Conservation (phyloP, 1,140 invertebrate species). For the Rhopalosiphum padi region DNA sequence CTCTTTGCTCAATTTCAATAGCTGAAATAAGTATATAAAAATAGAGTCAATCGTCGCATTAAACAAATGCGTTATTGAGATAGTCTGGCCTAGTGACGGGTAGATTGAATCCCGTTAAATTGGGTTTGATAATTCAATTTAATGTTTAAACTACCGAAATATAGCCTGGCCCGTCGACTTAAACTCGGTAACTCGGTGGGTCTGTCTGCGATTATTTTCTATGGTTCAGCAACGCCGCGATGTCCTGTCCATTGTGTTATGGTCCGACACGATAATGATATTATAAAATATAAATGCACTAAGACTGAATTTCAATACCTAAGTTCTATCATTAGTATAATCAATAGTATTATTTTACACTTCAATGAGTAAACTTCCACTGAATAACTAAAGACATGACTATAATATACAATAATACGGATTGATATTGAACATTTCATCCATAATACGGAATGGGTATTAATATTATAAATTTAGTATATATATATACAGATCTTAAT, state of each 20-base stretch:
- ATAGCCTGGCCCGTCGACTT: too few relatives aligned
- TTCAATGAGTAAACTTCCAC: neutral
- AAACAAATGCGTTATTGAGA: neutral
- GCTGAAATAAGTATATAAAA: neutral
- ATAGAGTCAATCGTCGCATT: too few relatives aligned
- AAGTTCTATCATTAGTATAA: neutral
- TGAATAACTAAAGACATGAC: neutral
- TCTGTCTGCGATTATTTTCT: too few relatives aligned
- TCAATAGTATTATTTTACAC: neutral
- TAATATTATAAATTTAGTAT: neutral
- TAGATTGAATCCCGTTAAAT: too few relatives aligned
- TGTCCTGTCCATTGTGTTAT: neutral
- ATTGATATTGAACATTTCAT: neutral
- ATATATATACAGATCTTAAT: neutral
- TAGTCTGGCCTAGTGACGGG: neutral
- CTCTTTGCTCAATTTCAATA: neutral
- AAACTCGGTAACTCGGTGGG: too few relatives aligned
- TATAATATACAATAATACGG: neutral
- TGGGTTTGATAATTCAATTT: too few relatives aligned
- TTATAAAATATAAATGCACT: neutral
- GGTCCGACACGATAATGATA: neutral
- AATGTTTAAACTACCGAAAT: too few relatives aligned
- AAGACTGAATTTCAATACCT: neutral
- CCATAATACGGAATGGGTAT: neutral
- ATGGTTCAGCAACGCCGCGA: too few relatives aligned